These are phyloP conservation scores for Carcina quercana DNA, from an alignment of 2,888 invertebrate species.

Conservation along the genomic window DNA sequence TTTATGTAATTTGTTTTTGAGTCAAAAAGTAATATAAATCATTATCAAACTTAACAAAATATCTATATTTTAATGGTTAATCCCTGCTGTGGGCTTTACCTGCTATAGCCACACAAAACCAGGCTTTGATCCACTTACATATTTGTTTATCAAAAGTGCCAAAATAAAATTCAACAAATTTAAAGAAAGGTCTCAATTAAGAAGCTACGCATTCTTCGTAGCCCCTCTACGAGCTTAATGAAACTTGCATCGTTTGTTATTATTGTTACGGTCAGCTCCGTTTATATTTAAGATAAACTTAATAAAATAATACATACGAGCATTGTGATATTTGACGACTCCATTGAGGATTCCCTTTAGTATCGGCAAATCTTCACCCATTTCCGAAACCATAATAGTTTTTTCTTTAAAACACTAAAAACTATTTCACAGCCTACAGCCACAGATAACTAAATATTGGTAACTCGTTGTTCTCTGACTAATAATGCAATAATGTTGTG, in stretches of 20 bases:
- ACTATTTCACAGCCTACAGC: conserved; percentile 70
- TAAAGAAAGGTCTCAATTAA: too few species aligned
- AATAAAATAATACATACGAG: conserved; percentile 82
- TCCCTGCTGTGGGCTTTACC: too few species aligned
- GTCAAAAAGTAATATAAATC: too few species aligned
- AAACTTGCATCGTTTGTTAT: neutral
- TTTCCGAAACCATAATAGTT: conserved; percentile 73
- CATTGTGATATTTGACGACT: conserved; percentile 93
- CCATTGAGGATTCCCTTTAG: conserved; percentile 93
- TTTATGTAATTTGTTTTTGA: too few species aligned
- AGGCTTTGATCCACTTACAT: too few species aligned
- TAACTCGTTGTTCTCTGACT: conserved; percentile 54
- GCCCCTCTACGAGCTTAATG: conserved; percentile 1
- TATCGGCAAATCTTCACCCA: conserved; percentile 93
- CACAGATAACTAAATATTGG: conserved; percentile 58
- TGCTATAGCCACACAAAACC: too few species aligned
- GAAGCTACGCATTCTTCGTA: conserved; percentile 3
- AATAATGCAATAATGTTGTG: conserved; percentile 35
- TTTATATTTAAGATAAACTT: conserved; percentile 4
- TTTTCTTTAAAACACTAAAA: conserved; percentile 58
- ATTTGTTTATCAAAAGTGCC: too few species aligned
- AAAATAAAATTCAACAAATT: too few species aligned
- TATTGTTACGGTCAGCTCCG: too few species aligned
- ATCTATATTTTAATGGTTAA: too few species aligned
- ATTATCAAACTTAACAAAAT: too few species aligned